A percentile compares a stretch with the other conserved stretches of the same genome.
phyloP scores from a whole-genome alignment of 37 sponge, comb jelly and placozoan species.

The Haliclona indistincta region DNA sequence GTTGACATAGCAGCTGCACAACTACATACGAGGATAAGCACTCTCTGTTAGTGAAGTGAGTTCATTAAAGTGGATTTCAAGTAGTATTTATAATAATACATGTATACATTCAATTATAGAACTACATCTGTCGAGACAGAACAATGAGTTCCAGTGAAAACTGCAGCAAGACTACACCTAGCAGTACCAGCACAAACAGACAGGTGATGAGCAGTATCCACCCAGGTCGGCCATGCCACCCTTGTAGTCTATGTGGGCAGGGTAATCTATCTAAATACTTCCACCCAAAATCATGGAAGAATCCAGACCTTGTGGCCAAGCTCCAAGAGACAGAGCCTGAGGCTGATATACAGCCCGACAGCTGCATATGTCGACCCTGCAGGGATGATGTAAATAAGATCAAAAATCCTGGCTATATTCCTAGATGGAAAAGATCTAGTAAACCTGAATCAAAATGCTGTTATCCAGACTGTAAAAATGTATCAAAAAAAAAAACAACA shows the following conservation, averaged over 20 bases:
- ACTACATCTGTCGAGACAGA: no score
- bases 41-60: no score
- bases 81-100: no score
- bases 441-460: background rate
- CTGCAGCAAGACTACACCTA: no score
- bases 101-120: no score
- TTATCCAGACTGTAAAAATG: background rate
- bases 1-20: no score
- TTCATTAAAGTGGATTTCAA: no score
- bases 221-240: slow-evolving; percentile 2
- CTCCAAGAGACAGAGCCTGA: background rate
- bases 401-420: background rate
- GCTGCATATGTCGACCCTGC: slow-evolving; percentile 1
- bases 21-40: no score
- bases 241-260: background rate
- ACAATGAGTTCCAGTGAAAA: no score
- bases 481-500: background rate
- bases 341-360: background rate
- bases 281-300: slow-evolving; percentile 9
- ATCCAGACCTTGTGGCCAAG: background rate
- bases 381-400: no score
- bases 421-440: background rate
- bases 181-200: no score
- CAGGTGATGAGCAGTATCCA: background rate
- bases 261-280: slow-evolving; percentile 6